Evolutionary conservation across 1,140 invertebrate genomes (phyloP), one percentile per base, ranked within the genome.

Genomic region (Drosophila yakuba): DNA sequence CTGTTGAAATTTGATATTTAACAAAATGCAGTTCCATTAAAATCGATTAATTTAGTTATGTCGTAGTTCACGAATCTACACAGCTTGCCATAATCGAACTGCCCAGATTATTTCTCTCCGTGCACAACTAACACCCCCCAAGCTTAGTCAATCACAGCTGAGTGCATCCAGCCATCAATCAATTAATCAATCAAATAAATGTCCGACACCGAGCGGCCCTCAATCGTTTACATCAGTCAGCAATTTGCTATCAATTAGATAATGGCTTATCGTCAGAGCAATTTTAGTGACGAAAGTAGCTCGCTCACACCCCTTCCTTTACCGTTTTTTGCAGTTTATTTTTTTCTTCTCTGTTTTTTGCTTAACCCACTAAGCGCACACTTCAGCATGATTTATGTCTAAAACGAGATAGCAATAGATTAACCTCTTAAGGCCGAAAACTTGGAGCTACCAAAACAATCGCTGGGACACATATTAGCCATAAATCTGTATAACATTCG

Each of bases 181-280:
- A 77, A 67, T 77, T 64, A 63, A 74, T 82, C 68, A 74, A 58
- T 73, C 72, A 72, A 39, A 62, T 78, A 79, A 74, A 80, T 74
- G 71, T 56, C 55, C 35, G 60, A 59, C 61, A 58, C 52, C 56
- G 54, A 58, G 14, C 64, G 68, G 55, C 43, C 17, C 59, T 61
- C 74, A 81, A 57, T 60, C 67, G 57, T 73, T 81, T 73, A 55
- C 74, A 75, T 20, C 73, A 78, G 77, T 82, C 74, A 77, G 47
- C 57, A 72, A 59, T 45, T 73, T 72, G 76, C 67, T 57, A 71
- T 71, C 67, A 71, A 71, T 71, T 71, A 71, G 67, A 71, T 71
- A 67, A 78, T 56, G 69, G 44, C 51, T 69, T 71, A 71, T 71
- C 64, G 52, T 60, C 41, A 36, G 12, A 36, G 15, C 14, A 14